phyloP scores from a whole-genome alignment of 2,113 vertebrate species.

The Thunnus thynnus region DNA sequence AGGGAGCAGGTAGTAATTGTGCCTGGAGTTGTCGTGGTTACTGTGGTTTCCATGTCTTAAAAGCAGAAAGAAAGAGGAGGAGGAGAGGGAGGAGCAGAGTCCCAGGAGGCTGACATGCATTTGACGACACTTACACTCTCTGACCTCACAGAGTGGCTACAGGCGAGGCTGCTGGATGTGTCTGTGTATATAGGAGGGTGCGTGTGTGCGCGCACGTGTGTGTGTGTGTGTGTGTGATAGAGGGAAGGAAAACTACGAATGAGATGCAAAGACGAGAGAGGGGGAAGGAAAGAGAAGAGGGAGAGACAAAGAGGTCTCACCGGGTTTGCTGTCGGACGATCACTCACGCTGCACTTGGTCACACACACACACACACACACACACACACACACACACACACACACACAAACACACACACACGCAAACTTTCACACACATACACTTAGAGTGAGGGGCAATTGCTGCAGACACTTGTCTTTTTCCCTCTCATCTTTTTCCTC shows the following conservation, averaged over 20 bases:
- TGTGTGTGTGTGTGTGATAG: conserved; percentile 13
- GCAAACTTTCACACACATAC: conserved; percentile 14
- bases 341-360: conserved; percentile 47
- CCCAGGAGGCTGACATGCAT: conserved; percentile 60
- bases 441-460: conserved; percentile 54
- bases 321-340: conserved; percentile 39
- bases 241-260: conserved; percentile 30
- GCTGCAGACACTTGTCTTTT: conserved; percentile 66
- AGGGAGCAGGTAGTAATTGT: conserved; percentile 48
- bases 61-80: conserved; percentile 46
- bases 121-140: conserved; percentile 64
- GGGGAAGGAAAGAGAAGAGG: neutral
- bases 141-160: conserved; percentile 50
- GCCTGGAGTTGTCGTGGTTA: conserved; percentile 61
- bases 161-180: conserved; percentile 23
- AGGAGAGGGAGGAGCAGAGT: conserved; percentile 19
- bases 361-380: conserved; percentile 22
- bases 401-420: neutral
- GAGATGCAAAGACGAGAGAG: conserved; percentile 4
- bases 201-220: conserved; percentile 45
- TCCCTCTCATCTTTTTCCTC: conserved; percentile 60
- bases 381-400: conserved; percentile 13
- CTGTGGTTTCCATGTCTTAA: conserved; percentile 65
- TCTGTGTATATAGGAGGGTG: neutral
- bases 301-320: conserved; percentile 25